Conservation (phyloP, 2,797 vertebrate genomes). For the Labeo calbasu region DNA sequence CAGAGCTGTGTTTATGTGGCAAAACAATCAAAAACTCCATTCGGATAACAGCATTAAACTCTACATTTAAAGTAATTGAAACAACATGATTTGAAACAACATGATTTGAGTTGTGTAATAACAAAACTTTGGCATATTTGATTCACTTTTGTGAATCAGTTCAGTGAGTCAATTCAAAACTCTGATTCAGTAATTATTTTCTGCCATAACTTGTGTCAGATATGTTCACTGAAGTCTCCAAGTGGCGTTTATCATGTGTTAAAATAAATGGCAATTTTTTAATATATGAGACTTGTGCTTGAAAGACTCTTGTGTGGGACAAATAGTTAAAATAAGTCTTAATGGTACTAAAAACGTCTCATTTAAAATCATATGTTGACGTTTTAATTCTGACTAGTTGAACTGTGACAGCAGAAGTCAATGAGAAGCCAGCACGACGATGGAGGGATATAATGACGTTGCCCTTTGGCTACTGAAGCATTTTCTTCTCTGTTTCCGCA, state of each 20-base stretch:
- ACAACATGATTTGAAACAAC: no score
- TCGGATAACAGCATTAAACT: not conserved
- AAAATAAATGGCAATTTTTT: not conserved
- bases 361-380: not conserved
- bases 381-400: not conserved
- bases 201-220: not conserved
- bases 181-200: not conserved
- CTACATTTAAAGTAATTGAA: no score
- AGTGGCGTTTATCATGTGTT: no score
- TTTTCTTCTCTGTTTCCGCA: conserved; percentile 7
- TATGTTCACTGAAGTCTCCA: not conserved
- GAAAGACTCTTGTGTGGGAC: not conserved
- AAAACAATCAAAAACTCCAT: not conserved
- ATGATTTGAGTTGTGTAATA: no score
- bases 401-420: not conserved
- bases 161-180: not conserved
- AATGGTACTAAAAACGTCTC: not conserved
- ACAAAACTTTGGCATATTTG: no score
- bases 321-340: not conserved
- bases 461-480: not conserved
- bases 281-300: not conserved
- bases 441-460: not conserved
- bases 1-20: not conserved
- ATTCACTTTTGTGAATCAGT: no score
- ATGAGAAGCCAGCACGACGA: not conserved